phyloP scores from a whole-genome alignment of 2,797 vertebrate species.

The Cyclura pinguis region DNA sequence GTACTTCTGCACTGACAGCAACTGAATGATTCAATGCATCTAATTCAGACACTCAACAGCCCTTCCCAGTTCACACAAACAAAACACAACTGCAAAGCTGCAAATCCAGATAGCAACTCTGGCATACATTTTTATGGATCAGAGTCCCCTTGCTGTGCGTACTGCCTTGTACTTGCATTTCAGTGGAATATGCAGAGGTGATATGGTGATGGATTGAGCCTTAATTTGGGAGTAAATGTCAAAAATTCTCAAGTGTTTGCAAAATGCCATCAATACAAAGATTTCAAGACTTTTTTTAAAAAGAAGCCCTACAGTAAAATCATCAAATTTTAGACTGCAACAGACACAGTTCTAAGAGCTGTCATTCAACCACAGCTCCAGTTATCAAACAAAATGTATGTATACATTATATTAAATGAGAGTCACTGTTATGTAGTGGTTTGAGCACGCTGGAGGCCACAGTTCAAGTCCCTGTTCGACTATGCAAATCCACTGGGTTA shows the following conservation, averaged over 20 bases:
- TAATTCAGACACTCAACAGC: background rate
- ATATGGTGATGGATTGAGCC: background rate
- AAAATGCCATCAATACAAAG: background rate
- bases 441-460: no score
- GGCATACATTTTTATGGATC: background rate
- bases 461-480: no score
- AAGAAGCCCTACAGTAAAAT: background rate
- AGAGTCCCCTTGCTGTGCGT: background rate
- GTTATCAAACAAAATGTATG: slow-evolving; percentile 13
- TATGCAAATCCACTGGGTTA: no score
- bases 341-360: background rate
- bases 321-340: background rate
- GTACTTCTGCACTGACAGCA: background rate
- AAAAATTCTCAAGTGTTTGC: background rate
- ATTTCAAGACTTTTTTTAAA: background rate
- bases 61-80: no score
- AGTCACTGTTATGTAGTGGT: background rate
- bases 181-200: background rate
- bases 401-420: background rate
- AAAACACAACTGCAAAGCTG: background rate
- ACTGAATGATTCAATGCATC: background rate
- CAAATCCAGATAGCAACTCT: background rate
- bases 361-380: background rate
- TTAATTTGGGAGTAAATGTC: background rate
- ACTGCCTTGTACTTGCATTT: background rate